Percentiles rank a stretch among this genome's conserved stretches.
Evolutionary conservation across 2,797 vertebrate genomes (phyloP).

Genomic region (Danio choprae): DNA sequence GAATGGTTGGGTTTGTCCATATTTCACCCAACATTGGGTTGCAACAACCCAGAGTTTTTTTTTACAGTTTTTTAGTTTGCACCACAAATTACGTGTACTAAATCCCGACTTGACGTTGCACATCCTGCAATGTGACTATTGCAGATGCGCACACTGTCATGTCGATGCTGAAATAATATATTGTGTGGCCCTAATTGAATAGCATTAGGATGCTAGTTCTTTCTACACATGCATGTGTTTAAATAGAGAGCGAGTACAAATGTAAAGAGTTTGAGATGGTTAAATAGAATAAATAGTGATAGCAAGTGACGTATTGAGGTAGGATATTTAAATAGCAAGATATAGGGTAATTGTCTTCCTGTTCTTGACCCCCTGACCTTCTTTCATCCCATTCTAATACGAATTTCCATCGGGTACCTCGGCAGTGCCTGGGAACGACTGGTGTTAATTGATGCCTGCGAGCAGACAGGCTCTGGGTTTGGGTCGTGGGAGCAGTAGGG

Average conservation of each 20-base stretch:
- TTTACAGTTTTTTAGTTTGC: too few species aligned
- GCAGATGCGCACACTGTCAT: too few species aligned
- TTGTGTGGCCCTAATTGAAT: neutral
- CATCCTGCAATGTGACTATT: too few species aligned
- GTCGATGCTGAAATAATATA: too few species aligned
- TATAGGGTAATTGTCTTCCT: slow-evolving; percentile 30
- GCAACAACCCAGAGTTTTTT: too few species aligned
- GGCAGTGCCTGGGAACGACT: slow-evolving; percentile 53
- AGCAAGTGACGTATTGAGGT: neutral
- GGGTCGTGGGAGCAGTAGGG: slow-evolving; percentile 79
- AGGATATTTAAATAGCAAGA: slow-evolving; percentile 40
- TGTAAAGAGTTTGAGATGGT: neutral
- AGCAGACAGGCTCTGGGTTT: slow-evolving; percentile 51
- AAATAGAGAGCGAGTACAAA: neutral
- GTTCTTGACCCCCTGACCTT: slow-evolving; percentile 48
- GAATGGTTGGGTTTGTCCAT: too few species aligned
- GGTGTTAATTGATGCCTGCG: slow-evolving; percentile 56
- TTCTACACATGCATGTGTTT: neutral
- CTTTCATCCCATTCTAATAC: slow-evolving; percentile 38
- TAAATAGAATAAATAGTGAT: slow-evolving; percentile 16
- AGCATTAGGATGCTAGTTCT: neutral
- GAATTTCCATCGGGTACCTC: slow-evolving; percentile 7
- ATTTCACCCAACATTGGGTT: too few species aligned
- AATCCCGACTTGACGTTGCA: too few species aligned
- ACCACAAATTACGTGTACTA: too few species aligned